A percentile compares a stretch with the other conserved stretches of the same genome.
phyloP scores from a whole-genome alignment of 2,888 invertebrate species.

The Furcula furcula region DNA sequence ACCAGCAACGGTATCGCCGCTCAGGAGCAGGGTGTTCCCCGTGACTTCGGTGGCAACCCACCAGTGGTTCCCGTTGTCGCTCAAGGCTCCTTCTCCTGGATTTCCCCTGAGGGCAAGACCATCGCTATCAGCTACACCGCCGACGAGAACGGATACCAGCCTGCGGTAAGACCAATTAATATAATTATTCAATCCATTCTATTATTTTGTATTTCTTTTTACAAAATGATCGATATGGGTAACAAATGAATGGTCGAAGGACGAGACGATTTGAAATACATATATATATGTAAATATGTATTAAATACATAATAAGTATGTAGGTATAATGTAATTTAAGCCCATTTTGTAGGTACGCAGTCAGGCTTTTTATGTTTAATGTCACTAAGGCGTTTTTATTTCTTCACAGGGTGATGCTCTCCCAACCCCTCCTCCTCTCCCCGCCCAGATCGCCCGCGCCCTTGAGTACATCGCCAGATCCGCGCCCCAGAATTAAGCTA shows the following conservation, averaged over 20 bases:
- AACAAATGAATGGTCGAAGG: no score
- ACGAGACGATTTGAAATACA: no score
- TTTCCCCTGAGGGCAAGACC: conserved; percentile 82
- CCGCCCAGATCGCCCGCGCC: conserved; percentile 67
- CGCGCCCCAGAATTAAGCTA: conserved; percentile 31
- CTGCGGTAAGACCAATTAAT: conserved; percentile 59
- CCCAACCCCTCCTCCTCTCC: conserved; percentile 76
- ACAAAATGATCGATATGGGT: no score
- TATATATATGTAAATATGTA: no score
- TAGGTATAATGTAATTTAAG: no score
- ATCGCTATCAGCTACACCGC: conserved; percentile 82
- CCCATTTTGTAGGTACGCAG: no score
- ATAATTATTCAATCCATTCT: background rate
- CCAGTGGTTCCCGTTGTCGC: conserved; percentile 54
- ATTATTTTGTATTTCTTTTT: no score
- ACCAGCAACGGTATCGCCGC: conserved; percentile 84
- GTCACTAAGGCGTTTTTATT: background rate
- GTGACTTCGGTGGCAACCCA: conserved; percentile 66
- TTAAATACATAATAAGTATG: no score
- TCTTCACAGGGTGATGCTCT: conserved; percentile 51
- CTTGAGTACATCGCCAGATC: conserved; percentile 49
- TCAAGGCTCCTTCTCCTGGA: conserved; percentile 80
- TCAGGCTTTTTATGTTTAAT: background rate
- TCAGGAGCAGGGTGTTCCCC: conserved; percentile 79
- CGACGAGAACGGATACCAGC: conserved; percentile 86